A percentile compares a stretch with the other conserved stretches of the same genome.
Conservation (phyloP, 2,888 invertebrate genomes). For the Netelia virgata region DNA sequence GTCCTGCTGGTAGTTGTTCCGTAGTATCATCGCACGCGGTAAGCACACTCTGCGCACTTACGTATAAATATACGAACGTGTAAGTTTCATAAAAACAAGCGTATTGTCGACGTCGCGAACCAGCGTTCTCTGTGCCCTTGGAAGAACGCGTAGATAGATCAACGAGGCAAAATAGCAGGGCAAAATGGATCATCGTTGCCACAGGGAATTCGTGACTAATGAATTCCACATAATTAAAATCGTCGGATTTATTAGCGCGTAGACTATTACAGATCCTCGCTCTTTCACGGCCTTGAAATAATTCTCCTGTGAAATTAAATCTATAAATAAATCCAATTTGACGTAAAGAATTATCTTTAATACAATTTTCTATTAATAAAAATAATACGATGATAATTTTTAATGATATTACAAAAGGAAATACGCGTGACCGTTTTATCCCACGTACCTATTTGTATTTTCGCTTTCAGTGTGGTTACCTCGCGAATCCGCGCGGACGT, state of each 20-base stretch:
- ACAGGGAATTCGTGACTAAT: not conserved
- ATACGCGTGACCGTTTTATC: not conserved
- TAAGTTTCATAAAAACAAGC: slow-evolving; percentile 16
- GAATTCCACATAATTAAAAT: not conserved
- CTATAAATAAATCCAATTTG: too few species aligned
- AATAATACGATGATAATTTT: not conserved
- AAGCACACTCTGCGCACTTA: slow-evolving; percentile 41
- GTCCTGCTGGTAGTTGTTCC: slow-evolving; percentile 60
- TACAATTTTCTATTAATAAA: not conserved
- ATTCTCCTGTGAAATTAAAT: too few species aligned
- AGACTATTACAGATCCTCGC: not conserved
- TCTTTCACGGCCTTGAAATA: not conserved
- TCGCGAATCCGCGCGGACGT: slow-evolving; percentile 45
- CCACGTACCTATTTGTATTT: slow-evolving; percentile 8
- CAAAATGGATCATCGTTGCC: not conserved
- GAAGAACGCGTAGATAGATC: not conserved
- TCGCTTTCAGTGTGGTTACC: slow-evolving; percentile 28
- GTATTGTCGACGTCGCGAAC: slow-evolving; percentile 58
- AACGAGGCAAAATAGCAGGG: not conserved
- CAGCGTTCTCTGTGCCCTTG: slow-evolving; percentile 19
- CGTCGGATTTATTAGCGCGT: not conserved
- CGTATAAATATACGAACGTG: slow-evolving; percentile 26
- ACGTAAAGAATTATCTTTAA: too few species aligned
- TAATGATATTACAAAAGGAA: not conserved
- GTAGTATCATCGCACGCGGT: slow-evolving; percentile 29